Percentiles rank a stretch among this genome's conserved stretches.
Evolutionary conservation across 2,113 vertebrate genomes (phyloP).

Genomic region (Typhlomys cinereus): DNA sequence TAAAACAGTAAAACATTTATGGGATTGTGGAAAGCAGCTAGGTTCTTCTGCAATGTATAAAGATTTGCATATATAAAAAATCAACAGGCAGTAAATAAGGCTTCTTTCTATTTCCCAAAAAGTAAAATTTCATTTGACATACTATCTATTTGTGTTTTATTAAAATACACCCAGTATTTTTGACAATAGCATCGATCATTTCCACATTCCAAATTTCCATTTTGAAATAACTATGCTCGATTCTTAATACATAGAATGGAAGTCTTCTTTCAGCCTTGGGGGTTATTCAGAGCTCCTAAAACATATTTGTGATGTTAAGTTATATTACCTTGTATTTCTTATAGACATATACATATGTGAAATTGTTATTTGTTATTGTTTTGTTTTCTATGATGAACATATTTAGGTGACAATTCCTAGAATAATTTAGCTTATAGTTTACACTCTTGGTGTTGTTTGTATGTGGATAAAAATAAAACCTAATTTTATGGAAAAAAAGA

Average conservation of each 20-base stretch:
- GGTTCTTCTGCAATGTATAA: conserved; percentile 81
- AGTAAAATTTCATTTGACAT: conserved; percentile 79
- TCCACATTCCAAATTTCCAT: conserved; percentile 20
- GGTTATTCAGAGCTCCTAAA: conserved; percentile 68
- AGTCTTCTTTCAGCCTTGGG: conserved; percentile 64
- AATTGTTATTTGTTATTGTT: conserved; percentile 49
- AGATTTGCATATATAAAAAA: conserved; percentile 84
- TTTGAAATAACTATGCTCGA: conserved; percentile 46
- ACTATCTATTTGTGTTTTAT: conserved; percentile 80
- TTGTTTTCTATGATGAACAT: conserved; percentile 57
- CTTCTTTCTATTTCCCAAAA: conserved; percentile 81
- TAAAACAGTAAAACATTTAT: conserved; percentile 85
- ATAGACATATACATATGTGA: conserved; percentile 70
- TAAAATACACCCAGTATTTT: conserved; percentile 74
- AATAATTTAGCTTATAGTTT: conserved; percentile 43
- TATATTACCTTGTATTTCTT: conserved; percentile 72
- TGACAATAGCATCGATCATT: conserved; percentile 66
- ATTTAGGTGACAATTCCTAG: conserved; percentile 55
- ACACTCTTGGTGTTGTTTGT: conserved; percentile 53
- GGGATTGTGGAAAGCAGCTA: conserved; percentile 79
- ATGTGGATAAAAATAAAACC: conserved; percentile 66
- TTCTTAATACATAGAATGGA: conserved; percentile 9
- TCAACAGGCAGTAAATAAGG: conserved; percentile 84
- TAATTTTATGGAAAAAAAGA: conserved; percentile 71
- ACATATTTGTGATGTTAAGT: conserved; percentile 65